Evolutionary conservation across 2,797 vertebrate genomes (phyloP).

Genomic region (Limnodromus scolopaceus): DNA sequence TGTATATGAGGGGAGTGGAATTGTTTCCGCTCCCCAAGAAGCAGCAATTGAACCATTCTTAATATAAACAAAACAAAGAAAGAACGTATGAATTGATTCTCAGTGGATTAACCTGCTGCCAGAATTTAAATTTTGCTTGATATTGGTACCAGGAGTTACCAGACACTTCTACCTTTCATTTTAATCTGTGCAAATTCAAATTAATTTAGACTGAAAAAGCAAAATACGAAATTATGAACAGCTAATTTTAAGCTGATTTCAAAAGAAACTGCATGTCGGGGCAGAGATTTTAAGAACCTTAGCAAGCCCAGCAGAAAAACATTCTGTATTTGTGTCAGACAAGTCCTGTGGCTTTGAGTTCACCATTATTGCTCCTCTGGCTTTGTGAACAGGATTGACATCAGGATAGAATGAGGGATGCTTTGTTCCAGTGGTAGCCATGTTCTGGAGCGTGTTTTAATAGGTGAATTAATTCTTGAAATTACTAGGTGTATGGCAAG

Average conservation of each 20-base stretch:
- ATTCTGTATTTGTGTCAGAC: not conserved
- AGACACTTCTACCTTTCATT: not conserved
- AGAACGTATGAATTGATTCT: not conserved
- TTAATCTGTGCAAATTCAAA: not conserved
- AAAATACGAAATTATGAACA: not conserved
- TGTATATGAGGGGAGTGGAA: not conserved
- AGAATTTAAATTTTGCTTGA: not conserved
- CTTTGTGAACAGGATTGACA: not conserved
- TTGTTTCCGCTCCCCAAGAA: not conserved
- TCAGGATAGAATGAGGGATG: not conserved
- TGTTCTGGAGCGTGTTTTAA: not conserved
- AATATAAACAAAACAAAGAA: not conserved
- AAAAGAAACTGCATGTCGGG: not conserved
- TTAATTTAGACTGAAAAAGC: not conserved
- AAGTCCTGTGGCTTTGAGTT: not conserved
- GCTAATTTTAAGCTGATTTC: not conserved
- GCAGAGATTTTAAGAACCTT: not conserved
- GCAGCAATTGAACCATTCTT: not conserved
- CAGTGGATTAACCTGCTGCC: not conserved
- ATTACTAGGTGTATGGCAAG: not conserved
- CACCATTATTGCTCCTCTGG: not conserved
- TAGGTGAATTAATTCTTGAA: not conserved
- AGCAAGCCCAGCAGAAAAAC: not conserved
- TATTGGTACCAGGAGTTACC: not conserved
- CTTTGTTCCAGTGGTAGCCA: not conserved